These are phyloP conservation scores for Andrena camellia DNA, from an alignment of 2,888 invertebrate genomes.

Conservation along the genomic window DNA sequence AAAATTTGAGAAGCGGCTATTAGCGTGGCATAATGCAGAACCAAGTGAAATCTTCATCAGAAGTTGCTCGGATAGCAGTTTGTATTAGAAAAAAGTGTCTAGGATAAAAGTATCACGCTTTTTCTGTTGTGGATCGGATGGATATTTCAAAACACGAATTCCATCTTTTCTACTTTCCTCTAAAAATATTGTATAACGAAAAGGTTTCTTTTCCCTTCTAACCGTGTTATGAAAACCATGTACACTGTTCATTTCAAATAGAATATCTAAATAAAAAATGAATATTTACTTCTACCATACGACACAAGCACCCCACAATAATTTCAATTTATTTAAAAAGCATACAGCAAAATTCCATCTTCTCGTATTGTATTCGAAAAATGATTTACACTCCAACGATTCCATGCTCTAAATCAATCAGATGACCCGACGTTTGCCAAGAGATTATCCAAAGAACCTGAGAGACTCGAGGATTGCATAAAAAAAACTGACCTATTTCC, in stretches of 20 bases:
- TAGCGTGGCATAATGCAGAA: neutral
- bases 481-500: neutral
- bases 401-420: neutral
- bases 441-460: neutral
- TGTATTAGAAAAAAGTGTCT: neutral
- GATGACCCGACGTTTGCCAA: neutral
- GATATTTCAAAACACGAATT: neutral
- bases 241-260: too few species aligned
- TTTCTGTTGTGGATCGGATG: neutral
- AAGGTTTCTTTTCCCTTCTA: too few species aligned
- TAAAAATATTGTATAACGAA: neutral
- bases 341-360: too few species aligned
- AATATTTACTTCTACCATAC: too few species aligned
- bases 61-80: neutral
- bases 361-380: too few species aligned
- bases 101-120: neutral
- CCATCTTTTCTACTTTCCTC: neutral
- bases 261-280: too few species aligned
- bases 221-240: too few species aligned
- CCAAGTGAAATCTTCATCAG: neutral
- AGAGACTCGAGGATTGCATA: neutral
- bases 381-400: neutral
- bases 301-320: too few species aligned
- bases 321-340: too few species aligned
- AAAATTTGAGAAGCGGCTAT: conserved; percentile 18